Evolutionary conservation across 2,888 invertebrate genomes (phyloP).

Genomic region (Horisme vitalbata): DNA sequence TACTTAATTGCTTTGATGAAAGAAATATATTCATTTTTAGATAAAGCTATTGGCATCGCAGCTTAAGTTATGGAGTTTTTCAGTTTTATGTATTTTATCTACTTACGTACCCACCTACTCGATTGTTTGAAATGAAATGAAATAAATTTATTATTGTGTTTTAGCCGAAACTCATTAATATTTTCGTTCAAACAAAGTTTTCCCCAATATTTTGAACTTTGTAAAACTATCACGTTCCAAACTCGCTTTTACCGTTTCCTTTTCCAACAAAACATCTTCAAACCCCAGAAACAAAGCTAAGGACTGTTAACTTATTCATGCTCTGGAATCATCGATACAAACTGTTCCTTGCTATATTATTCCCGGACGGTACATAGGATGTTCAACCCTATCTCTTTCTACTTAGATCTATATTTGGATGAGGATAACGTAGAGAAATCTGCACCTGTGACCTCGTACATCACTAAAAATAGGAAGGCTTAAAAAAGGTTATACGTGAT

Average conservation of each 20-base stretch:
- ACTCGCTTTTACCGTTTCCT: constrained; percentile 23
- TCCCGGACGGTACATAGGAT: constrained; percentile 30
- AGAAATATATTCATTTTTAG: not conserved
- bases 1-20: constrained; percentile 6
- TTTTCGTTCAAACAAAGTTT: not conserved
- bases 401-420: constrained; percentile 22
- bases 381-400: constrained; percentile 31
- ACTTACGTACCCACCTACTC: too few species aligned
- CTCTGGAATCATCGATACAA: constrained; percentile 51
- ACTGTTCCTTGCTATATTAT: constrained; percentile 49
- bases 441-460: constrained; percentile 51
- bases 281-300: constrained; percentile 39
- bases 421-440: constrained; percentile 24
- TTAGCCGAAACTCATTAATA: not conserved
- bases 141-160: too few species aligned
- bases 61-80: not conserved
- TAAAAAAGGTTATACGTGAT: constrained; percentile 47
- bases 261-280: constrained; percentile 42
- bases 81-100: too few species aligned
- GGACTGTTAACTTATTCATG: constrained; percentile 54
- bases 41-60: not conserved
- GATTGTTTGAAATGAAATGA: too few species aligned
- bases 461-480: constrained; percentile 48
- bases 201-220: constrained; percentile 7
- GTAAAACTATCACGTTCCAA: constrained; percentile 28